Conservation (phyloP, 2,113 vertebrate species). For the Cnemophilus loriae region DNA sequence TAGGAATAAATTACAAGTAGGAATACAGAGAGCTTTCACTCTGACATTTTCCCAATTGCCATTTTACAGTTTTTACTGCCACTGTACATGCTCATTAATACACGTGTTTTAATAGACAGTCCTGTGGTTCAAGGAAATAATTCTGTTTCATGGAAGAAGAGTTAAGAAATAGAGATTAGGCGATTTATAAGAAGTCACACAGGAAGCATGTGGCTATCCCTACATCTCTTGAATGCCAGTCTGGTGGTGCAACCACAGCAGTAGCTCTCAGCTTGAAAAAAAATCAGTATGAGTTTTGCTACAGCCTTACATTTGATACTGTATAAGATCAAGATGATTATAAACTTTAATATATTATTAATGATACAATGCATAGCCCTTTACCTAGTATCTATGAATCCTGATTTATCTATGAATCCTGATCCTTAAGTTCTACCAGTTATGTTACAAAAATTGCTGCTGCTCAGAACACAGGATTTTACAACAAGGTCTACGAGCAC, state of each 20-base stretch:
- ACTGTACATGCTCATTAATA: not conserved
- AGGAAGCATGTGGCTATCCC: slow-evolving; percentile 16
- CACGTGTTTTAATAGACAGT: not conserved
- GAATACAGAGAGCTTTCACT: not conserved
- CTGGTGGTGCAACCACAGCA: not conserved
- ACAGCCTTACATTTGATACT: not conserved
- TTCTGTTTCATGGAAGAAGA: not conserved
- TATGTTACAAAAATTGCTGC: not conserved
- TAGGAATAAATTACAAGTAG: not conserved
- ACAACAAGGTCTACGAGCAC: not conserved
- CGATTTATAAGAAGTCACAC: slow-evolving; percentile 11
- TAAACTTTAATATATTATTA: not conserved
- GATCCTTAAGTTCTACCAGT: not conserved
- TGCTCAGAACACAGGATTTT: not conserved
- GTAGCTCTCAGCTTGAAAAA: not conserved
- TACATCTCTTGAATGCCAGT: not conserved
- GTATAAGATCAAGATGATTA: not conserved
- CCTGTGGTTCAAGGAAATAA: not conserved
- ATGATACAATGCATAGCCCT: not conserved
- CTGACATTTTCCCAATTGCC: not conserved
- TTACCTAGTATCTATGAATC: not conserved
- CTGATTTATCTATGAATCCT: not conserved
- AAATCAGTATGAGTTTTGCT: not conserved
- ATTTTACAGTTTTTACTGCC: not conserved
- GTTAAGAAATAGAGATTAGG: slow-evolving; percentile 30